Base-by-base conservation (phyloP, 1,140 invertebrate genomes). In the Mercenaria mercenaria region DNA sequence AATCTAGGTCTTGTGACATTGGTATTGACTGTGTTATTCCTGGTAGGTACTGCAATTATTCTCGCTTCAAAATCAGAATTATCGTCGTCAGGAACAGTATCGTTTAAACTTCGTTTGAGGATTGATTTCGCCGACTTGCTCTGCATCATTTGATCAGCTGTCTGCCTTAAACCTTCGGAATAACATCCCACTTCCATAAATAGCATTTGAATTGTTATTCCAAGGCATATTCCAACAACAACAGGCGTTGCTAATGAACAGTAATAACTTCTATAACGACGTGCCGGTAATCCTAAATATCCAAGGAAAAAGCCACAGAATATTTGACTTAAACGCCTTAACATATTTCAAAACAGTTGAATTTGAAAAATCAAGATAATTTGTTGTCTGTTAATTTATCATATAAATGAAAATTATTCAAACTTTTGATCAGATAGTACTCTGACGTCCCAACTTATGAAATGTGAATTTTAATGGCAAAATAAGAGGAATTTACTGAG, bases 161-260 rank as follows among this genome's bases (percentile, higher is more conserved):
- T 37, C 18, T n/a, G 50, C 59, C 85, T 23, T 50, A 39, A 37
- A 72, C 10, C 29, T 37, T 34, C 23, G 32, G 56, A 76, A 76
- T 94, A 91, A 89, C 95, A 94, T 50, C 91, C 92, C 77, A 94
- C 93, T 15, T 95, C 94, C 26, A 95, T 90, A 89, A 94, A 94
- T 90, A 94, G 93, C 91, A 95, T 93, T 80, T 94, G 93, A 23
- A 95, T 81, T 0, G 93, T 91, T 34, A 95, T 92, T 0, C 95
- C 95, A 37, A 95, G 80, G 81, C 92, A 93, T 20, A 95, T 82
- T 6, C 95, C 95, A 37, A 95, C 77, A 18, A 94, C 34, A 15
- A 92, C 85, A 13, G 94, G 93, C 0, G 94, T 18, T 47, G 93
- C 39, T 34, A 56, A 41, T 0, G 74, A 74, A 29, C 2, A 37